phyloP scores from a whole-genome alignment of 2,113 vertebrate genomes.

The Tragelaphus buxtoni region DNA sequence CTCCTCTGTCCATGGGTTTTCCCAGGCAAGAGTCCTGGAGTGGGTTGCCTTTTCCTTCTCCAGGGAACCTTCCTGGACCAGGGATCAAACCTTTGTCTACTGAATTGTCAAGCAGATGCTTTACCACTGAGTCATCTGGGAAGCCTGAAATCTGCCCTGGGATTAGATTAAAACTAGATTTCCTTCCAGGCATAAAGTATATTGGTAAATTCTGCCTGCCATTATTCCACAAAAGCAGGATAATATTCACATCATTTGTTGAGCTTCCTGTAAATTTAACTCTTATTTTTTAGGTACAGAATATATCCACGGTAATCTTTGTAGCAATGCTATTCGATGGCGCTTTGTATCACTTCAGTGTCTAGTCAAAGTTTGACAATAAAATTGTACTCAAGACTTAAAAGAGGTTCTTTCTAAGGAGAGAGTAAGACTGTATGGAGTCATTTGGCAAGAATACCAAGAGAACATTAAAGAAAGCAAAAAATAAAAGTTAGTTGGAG shows the following conservation, averaged over 20 bases:
- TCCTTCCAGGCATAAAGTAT: not conserved
- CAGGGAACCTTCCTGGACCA: not conserved
- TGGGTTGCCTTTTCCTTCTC: not conserved
- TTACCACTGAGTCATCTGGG: not conserved
- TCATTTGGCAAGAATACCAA: slow-evolving; percentile 8
- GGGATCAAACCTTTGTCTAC: not conserved
- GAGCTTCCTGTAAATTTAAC: not conserved
- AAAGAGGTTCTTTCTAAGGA: not conserved
- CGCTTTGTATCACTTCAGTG: not conserved
- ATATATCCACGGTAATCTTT: not conserved
- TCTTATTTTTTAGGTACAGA: not conserved
- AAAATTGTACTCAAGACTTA: not conserved
- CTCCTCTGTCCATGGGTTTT: not conserved
- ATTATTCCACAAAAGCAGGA: not conserved
- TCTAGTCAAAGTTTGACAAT: not conserved
- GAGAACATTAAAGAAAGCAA: not conserved
- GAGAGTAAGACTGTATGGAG: not conserved
- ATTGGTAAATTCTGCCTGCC: not conserved
- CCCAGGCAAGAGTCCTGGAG: not conserved
- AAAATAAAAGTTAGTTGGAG: not conserved
- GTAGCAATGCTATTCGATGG: not conserved
- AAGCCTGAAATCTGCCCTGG: not conserved
- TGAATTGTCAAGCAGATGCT: not conserved
- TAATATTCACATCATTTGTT: not conserved
- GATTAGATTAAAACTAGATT: not conserved